These are phyloP conservation scores for Papilio polyxenes DNA, from an alignment of 1,140 invertebrate species.

Conservation along the genomic window DNA sequence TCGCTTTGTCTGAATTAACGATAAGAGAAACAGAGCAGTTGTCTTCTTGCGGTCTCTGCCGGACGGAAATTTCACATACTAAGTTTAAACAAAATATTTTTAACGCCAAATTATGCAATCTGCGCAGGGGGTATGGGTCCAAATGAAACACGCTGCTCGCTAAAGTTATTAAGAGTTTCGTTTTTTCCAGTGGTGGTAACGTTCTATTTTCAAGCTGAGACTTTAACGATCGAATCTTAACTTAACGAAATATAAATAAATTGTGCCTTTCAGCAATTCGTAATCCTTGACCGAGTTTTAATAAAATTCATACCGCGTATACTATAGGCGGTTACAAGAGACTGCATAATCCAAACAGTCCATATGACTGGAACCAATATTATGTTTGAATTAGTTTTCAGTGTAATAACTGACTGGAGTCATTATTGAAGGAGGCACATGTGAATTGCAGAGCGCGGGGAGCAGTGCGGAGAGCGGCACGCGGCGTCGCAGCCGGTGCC, in stretches of 20 bases:
- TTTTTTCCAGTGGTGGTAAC: neutral
- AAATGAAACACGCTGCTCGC: conserved; percentile 8
- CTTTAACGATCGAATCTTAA: neutral
- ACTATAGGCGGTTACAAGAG: neutral
- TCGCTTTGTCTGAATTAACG: conserved; percentile 6
- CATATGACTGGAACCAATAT: neutral
- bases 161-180: conserved; percentile 27
- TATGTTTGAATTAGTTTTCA: neutral
- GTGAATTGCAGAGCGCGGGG: conserved; percentile 16
- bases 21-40: neutral
- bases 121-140: neutral
- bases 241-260: neutral
- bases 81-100: conserved; percentile 36
- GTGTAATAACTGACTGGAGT: neutral
- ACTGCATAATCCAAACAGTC: neutral
- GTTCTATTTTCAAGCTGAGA: neutral
- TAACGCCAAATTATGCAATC: conserved; percentile 24
- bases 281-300: conserved; percentile 17
- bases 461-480: neutral
- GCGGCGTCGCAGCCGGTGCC: conserved; percentile 1
- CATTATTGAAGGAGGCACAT: conserved; percentile 12
- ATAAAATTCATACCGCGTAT: conserved; percentile 1
- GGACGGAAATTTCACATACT: conserved; percentile 18
- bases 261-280: neutral
- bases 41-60: neutral